Evolutionary conservation across 2,797 vertebrate genomes (phyloP).

Genomic region (Benthosema pterotum): DNA sequence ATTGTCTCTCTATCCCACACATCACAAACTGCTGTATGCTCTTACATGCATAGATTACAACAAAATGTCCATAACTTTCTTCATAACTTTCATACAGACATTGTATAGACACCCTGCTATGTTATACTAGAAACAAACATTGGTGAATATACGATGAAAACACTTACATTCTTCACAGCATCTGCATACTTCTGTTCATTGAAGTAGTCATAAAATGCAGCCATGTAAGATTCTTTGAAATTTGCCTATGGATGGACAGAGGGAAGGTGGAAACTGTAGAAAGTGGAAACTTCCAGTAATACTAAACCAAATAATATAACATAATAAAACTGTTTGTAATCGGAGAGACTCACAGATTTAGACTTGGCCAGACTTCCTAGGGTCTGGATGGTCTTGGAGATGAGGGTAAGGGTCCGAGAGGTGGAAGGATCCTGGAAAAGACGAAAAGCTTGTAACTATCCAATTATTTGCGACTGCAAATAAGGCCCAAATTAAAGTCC

Average conservation of each 20-base stretch:
- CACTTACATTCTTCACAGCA: conserved; percentile 96
- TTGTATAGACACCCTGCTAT: too few relatives aligned
- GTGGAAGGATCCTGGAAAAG: conserved; percentile 89
- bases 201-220: conserved; percentile 96
- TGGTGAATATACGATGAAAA: conserved; percentile 2
- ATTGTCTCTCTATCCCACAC: background rate
- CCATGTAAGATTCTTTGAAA: conserved; percentile 99
- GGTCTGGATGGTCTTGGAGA: conserved; percentile 98
- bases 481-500: too few relatives aligned
- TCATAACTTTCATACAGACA: too few relatives aligned
- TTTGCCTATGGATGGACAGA: conserved; percentile 86
- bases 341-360: conserved; percentile 89
- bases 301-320: conserved; percentile 6
- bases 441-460: background rate
- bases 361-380: conserved; percentile 97
- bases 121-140: background rate
- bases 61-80: too few relatives aligned
- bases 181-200: conserved; percentile 99
- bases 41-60: too few relatives aligned
- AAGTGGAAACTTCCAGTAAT: too few relatives aligned
- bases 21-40: too few relatives aligned
- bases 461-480: too few relatives aligned
- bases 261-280: background rate
- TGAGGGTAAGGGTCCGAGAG: conserved; percentile 94
- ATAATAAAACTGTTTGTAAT: background rate